Evolutionary conservation across 1,140 invertebrate species (phyloP).

Genomic region (Lethrus apterus): DNA sequence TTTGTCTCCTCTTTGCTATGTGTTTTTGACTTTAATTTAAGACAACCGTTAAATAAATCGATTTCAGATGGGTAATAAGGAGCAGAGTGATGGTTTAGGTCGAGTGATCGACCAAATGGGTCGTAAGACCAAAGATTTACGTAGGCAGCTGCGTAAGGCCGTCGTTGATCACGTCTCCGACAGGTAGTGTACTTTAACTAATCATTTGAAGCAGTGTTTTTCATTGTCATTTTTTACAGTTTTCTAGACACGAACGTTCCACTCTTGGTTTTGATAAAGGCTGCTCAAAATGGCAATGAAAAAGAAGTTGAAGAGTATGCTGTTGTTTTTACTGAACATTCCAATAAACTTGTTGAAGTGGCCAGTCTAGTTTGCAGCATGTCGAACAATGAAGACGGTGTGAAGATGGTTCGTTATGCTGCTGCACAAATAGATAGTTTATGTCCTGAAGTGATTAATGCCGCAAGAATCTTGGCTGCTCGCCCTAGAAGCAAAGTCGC

Average conservation of each 20-base stretch:
- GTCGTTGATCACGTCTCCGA: conserved; percentile 99
- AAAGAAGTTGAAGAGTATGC: conserved; percentile 86
- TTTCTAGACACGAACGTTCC: conserved; percentile 97
- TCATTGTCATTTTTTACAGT: conserved; percentile 44
- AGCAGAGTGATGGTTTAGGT: conserved; percentile 83
- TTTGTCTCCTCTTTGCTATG: too few species aligned
- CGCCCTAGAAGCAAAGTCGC: conserved; percentile 88
- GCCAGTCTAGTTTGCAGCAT: conserved; percentile 97
- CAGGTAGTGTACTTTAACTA: too few species aligned
- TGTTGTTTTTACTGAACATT: conserved; percentile 88
- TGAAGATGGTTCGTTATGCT: conserved; percentile 97
- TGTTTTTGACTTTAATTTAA: too few species aligned
- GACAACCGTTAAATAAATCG: too few species aligned
- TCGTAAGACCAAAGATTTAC: conserved; percentile 86
- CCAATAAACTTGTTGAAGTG: conserved; percentile 95
- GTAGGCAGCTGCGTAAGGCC: conserved; percentile 91
- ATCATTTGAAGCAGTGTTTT: not conserved
- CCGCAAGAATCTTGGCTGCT: conserved; percentile 85
- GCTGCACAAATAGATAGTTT: conserved; percentile 91
- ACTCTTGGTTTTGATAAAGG: conserved; percentile 89
- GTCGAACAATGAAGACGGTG: conserved; percentile 97
- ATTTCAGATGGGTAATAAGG: conserved; percentile 79
- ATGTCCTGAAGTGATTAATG: conserved; percentile 97
- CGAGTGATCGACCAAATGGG: conserved; percentile 95
- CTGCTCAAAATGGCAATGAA: conserved; percentile 89